phyloP scores from a whole-genome alignment of 1,140 invertebrate species.

The Solenopsis invicta region DNA sequence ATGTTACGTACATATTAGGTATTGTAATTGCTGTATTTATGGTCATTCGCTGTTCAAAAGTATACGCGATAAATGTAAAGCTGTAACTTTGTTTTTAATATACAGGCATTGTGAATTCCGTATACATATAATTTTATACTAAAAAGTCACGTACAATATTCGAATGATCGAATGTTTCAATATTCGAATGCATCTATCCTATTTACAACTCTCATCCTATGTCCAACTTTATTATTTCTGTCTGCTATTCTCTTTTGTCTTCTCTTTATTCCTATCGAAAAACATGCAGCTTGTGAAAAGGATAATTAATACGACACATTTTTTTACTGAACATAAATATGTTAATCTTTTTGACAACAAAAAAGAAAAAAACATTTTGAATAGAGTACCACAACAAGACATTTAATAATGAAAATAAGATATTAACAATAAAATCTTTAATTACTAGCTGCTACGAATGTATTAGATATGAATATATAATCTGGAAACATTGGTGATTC shows the following conservation, averaged over 20 bases:
- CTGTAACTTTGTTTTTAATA: constrained; percentile 3
- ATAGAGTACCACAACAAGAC: too few species aligned
- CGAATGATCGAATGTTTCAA: constrained; percentile 7
- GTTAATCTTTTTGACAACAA: neutral
- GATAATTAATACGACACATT: constrained; percentile 30
- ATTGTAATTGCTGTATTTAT: neutral
- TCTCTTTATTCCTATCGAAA: constrained; percentile 60
- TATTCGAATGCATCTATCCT: constrained; percentile 41
- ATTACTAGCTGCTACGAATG: neutral
- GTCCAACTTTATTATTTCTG: constrained; percentile 47
- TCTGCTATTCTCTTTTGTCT: constrained; percentile 51
- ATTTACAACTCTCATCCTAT: constrained; percentile 32
- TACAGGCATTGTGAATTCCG: neutral
- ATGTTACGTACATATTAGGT: neutral
- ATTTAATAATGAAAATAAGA: too few species aligned
- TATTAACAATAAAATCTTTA: neutral
- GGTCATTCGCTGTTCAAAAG: neutral
- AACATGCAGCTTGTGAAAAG: constrained; percentile 40
- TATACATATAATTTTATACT: neutral
- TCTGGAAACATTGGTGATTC: neutral
- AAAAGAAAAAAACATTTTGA: neutral
- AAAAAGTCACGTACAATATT: constrained; percentile 14
- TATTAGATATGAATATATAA: neutral
- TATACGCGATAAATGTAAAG: constrained; percentile 11
- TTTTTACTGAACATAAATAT: neutral